These are phyloP conservation scores for Myioborus miniatus DNA, from an alignment of 2,797 vertebrate species.

Conservation along the genomic window DNA sequence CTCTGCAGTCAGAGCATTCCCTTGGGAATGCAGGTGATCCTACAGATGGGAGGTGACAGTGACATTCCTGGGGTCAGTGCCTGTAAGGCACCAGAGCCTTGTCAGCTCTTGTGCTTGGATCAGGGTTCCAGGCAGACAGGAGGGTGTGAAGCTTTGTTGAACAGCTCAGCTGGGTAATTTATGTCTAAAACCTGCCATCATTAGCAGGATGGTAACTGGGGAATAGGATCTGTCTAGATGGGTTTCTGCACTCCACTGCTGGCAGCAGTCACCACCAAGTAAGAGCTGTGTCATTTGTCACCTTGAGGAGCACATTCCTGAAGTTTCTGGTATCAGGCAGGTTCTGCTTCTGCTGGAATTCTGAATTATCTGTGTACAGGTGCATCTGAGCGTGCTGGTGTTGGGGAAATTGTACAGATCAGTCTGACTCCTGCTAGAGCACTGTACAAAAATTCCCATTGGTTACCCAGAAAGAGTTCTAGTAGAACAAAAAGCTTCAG, in stretches of 20 bases:
- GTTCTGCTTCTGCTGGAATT: not conserved
- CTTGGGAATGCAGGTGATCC: not conserved
- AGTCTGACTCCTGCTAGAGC: not conserved
- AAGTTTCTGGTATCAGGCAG: not conserved
- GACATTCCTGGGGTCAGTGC: not conserved
- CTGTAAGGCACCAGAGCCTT: not conserved
- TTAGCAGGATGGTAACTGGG: not conserved
- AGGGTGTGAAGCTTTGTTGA: not conserved
- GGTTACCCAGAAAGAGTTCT: not conserved
- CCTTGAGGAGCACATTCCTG: not conserved
- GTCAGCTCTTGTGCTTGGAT: not conserved
- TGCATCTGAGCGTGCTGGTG: fast-evolving
- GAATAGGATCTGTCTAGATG: not conserved
- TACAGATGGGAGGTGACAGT: not conserved
- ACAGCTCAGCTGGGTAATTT: not conserved
- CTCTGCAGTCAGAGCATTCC: not conserved
- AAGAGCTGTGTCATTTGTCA: not conserved
- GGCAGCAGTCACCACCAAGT: not conserved
- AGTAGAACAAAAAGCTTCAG: not conserved
- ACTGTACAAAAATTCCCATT: not conserved
- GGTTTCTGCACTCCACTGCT: not conserved
- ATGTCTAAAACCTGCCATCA: not conserved
- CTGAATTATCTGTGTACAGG: fast-evolving
- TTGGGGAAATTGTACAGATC: not conserved
- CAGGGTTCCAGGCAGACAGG: not conserved